phyloP scores from a whole-genome alignment of 2,888 invertebrate genomes.

The Syritta pipiens region DNA sequence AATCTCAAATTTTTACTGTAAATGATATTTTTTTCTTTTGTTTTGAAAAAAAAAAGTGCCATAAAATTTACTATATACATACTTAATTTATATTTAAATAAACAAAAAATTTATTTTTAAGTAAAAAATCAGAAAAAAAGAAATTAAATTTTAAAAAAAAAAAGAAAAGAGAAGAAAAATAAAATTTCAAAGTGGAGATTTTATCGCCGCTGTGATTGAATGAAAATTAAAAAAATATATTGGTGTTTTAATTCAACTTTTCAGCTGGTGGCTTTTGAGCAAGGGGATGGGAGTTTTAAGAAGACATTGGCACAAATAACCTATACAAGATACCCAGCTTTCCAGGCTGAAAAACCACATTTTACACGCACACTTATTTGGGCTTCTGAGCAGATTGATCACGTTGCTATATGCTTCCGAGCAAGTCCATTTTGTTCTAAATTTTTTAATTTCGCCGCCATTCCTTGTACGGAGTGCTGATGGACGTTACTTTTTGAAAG shows the following conservation, averaged over 20 bases:
- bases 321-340: too few species aligned
- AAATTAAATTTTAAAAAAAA: conserved; percentile 5
- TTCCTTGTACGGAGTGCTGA: too few species aligned
- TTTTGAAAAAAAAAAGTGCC: conserved; percentile 63
- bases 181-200: conserved; percentile 48
- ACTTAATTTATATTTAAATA: conserved; percentile 63
- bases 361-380: too few species aligned
- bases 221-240: conserved; percentile 13
- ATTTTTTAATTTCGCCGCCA: too few species aligned
- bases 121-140: conserved; percentile 19
- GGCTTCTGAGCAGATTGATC: too few species aligned
- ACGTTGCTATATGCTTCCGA: too few species aligned
- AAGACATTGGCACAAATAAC: too few species aligned
- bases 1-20: conserved; percentile 26
- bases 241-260: conserved; percentile 21
- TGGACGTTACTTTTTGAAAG: too few species aligned
- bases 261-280: too few species aligned
- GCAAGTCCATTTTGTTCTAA: too few species aligned
- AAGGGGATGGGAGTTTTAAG: too few species aligned
- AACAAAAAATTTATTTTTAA: conserved; percentile 36
- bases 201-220: conserved; percentile 40
- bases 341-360: too few species aligned
- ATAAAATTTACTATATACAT: conserved; percentile 60
- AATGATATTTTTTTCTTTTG: conserved; percentile 23
- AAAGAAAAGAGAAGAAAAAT: conserved; percentile 23